A percentile compares a stretch with the other conserved stretches of the same genome.
Evolutionary conservation across 30 jellyfish, hydroid and myxozoan species (phyloP).

Genomic region (Pseudorhiza aurosa): DNA sequence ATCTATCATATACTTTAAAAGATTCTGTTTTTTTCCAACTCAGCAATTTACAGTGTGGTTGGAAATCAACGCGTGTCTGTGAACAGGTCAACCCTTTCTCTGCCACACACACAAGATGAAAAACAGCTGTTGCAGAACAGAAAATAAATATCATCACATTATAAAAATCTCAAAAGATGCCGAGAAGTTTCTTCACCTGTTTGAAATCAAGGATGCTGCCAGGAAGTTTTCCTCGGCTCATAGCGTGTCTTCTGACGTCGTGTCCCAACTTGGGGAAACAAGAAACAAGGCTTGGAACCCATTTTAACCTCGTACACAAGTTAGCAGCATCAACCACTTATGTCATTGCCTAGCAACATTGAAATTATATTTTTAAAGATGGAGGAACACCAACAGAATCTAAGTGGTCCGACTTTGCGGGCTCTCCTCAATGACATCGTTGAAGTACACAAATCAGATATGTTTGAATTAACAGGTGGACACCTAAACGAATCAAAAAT

Average conservation of each 20-base stretch:
- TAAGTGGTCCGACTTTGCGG: not conserved
- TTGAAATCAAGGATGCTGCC: conserved; percentile 32
- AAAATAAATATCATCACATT: too few relatives aligned
- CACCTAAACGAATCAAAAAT: conserved; percentile 77
- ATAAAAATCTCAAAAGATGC: too few relatives aligned
- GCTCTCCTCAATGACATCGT: conserved; percentile 45
- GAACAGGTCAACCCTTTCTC: too few relatives aligned
- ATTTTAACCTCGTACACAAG: conserved; percentile 3
- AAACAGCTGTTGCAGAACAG: too few relatives aligned
- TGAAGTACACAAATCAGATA: conserved; percentile 77
- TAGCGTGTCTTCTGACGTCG: too few relatives aligned
- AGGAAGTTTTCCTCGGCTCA: conserved; percentile 36
- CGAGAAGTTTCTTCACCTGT: conserved; percentile 35
- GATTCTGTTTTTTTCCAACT: too few relatives aligned
- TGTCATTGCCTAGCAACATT: conserved; percentile 32
- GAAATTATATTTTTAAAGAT: conserved; percentile 17
- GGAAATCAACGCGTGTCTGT: too few relatives aligned
- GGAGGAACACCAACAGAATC: conserved; percentile 45
- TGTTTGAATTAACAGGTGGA: conserved; percentile 66
- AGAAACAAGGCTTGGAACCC: too few relatives aligned
- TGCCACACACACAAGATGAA: too few relatives aligned
- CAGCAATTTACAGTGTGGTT: too few relatives aligned
- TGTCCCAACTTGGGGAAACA: too few relatives aligned
- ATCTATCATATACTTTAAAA: too few relatives aligned
- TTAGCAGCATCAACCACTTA: conserved; percentile 23